phyloP scores from a whole-genome alignment of 2,113 vertebrate species.

The Accipiter cooperii region DNA sequence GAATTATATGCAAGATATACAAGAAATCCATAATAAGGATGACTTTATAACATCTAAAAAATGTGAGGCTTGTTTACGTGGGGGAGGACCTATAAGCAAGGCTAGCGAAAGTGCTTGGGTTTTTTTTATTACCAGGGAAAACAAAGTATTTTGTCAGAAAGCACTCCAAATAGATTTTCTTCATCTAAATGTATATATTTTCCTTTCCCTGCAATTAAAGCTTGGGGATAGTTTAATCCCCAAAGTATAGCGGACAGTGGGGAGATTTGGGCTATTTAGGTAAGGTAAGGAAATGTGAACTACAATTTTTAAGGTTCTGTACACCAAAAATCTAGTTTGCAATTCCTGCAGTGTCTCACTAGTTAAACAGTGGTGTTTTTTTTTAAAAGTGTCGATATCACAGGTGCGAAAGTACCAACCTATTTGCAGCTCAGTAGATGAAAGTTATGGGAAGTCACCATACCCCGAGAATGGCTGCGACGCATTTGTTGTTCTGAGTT shows the following conservation, averaged over 20 bases:
- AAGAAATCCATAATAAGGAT: not conserved
- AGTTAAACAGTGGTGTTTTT: not conserved
- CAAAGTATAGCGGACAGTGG: too few relatives aligned
- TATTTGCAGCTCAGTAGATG: not conserved
- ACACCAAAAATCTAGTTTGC: not conserved
- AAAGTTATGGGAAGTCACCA: not conserved
- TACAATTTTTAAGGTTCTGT: not conserved
- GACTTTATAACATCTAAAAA: not conserved
- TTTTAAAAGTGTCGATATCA: rapidly evolving
- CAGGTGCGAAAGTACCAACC: not conserved
- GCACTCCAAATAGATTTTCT: not conserved
- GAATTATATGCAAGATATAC: rapidly evolving
- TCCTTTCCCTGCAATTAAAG: not conserved
- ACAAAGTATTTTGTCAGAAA: not conserved
- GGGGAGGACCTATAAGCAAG: not conserved
- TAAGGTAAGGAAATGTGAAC: not conserved
- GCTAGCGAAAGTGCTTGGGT: not conserved
- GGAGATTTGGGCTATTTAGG: not conserved
- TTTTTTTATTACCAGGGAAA: not conserved
- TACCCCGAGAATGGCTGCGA: not conserved
- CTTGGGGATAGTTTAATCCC: not conserved
- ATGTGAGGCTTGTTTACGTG: not conserved
- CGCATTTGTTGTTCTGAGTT: not conserved
- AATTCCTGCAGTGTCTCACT: not conserved
- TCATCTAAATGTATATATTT: not conserved